Evolutionary conservation across 2,113 vertebrate genomes (phyloP), one percentile per base, ranked within the genome.

Genomic region (Mirza zaza): DNA sequence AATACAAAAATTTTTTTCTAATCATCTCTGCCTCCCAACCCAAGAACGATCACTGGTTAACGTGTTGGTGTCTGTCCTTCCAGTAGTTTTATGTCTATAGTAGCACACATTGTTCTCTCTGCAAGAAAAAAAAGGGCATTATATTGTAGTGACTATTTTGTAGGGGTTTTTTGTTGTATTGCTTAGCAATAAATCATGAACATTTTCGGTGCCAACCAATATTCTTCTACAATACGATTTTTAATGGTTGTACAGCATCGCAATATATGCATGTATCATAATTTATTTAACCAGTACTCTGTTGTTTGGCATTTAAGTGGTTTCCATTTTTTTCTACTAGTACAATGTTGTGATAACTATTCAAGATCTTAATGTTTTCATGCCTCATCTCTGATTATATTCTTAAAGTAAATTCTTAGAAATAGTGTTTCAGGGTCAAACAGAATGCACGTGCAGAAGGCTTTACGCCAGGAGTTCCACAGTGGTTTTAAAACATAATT

Each of bases 201-300:
- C 50, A 50, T 93, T 93, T 93, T 76, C 36, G 80, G 23, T 93
- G 52, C 21, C 76, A 71, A 76, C 48, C 1, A 21, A 68, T 48
- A n/a, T 52, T 59, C 59, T 87, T 71, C 29, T 76, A 82, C n/a
- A 71, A 27, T 82, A 55, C 42, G 39, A 83, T 79, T 65, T 73
- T 87, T 79, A 84, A 50, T 73, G 70, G 68, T 59, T 94, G 57
- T 83, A 50, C 36, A 57, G 57, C 57, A 90, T 77, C 48, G 23
- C 42, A 29, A 50, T 79, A 25, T n/a, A 50, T 36, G 50, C 39
- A 32, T 63, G 34, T 65, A 71, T 77, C 75, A 80, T 81, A 23
- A 92, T 87, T 93, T 94, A 79, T 73, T 95, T 95, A 95, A 68
- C 45, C 42, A 52, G 12, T 92, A 84, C 8, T 83, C 42, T 90